phyloP scores from a whole-genome alignment of 2,113 vertebrate species.

The Mus spicilegus region DNA sequence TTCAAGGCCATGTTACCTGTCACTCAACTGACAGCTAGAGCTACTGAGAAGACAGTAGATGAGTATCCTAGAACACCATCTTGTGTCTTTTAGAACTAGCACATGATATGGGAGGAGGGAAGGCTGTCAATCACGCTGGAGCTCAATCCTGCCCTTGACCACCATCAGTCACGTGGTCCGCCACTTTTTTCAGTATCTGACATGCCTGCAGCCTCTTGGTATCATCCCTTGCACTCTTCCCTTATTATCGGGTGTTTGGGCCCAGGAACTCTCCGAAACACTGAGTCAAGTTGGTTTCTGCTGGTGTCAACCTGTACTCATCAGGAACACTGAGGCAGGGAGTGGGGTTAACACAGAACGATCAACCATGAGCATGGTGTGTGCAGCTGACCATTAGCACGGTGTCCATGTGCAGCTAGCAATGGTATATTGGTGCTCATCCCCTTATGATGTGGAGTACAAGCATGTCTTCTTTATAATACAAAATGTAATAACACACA shows the following conservation, averaged over 20 bases:
- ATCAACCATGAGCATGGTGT: not conserved
- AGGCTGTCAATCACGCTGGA: not conserved
- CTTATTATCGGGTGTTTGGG: not conserved
- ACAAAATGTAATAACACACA: not conserved
- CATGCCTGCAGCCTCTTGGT: not conserved
- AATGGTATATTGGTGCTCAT: not conserved
- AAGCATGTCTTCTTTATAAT: not conserved
- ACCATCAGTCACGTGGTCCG: not conserved
- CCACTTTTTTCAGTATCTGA: not conserved
- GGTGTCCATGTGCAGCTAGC: not conserved
- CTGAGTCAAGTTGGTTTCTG: not conserved
- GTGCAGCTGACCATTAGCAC: not conserved
- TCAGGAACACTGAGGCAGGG: too few species aligned
- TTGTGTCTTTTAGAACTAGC: not conserved
- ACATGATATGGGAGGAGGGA: too few species aligned
- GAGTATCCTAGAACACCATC: not conserved
- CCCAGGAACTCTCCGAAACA: not conserved
- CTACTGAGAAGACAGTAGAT: too few species aligned
- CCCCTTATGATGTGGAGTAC: too few species aligned
- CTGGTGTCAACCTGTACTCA: not conserved
- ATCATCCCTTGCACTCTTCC: not conserved
- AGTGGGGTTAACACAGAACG: not conserved
- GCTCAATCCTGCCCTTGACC: not conserved
- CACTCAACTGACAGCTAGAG: not conserved
- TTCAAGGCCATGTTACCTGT: not conserved